These are phyloP conservation scores for Drosophila barbarae DNA, from an alignment of 2,888 invertebrate genomes.

Conservation along the genomic window DNA sequence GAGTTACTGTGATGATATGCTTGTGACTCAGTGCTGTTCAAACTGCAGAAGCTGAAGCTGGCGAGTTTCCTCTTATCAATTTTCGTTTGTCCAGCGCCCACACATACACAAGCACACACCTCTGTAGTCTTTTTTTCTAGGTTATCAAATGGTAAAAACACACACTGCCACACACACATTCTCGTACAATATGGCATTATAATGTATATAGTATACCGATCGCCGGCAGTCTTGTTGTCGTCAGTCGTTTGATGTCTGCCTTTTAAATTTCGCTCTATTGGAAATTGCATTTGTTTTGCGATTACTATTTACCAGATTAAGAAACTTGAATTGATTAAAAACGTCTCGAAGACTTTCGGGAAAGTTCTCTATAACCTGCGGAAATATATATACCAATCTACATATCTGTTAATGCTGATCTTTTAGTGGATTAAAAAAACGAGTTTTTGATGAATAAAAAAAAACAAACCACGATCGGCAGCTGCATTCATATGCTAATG, in stretches of 20 bases:
- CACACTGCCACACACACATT: conserved; percentile 17
- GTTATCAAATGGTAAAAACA: conserved; percentile 69
- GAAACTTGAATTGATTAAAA: neutral
- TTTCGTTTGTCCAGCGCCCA: conserved; percentile 35
- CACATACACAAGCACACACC: conserved; percentile 17
- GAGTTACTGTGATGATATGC: no score
- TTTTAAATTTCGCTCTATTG: conserved; percentile 41
- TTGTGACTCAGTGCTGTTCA: no score
- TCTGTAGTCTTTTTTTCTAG: conserved; percentile 51
- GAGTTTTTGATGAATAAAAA: conserved; percentile 44
- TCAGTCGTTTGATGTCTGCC: conserved; percentile 30
- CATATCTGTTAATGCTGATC: conserved; percentile 11
- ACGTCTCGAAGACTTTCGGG: neutral
- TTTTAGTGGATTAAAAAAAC: conserved; percentile 37
- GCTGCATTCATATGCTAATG: conserved; percentile 53
- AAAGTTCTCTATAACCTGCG: conserved; percentile 25
- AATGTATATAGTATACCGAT: conserved; percentile 12
- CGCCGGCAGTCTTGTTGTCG: conserved; percentile 32
- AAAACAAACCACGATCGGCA: conserved; percentile 22
- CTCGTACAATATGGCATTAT: conserved; percentile 21
- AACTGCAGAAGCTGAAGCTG: no score
- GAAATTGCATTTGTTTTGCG: conserved; percentile 57
- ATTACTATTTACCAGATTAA: neutral
- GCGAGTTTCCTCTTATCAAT: conserved; percentile 26
- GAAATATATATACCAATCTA: conserved; percentile 4